Evolutionary conservation across 2,888 invertebrate genomes (phyloP).

Genomic region (Leptinotarsa rubiginosa): DNA sequence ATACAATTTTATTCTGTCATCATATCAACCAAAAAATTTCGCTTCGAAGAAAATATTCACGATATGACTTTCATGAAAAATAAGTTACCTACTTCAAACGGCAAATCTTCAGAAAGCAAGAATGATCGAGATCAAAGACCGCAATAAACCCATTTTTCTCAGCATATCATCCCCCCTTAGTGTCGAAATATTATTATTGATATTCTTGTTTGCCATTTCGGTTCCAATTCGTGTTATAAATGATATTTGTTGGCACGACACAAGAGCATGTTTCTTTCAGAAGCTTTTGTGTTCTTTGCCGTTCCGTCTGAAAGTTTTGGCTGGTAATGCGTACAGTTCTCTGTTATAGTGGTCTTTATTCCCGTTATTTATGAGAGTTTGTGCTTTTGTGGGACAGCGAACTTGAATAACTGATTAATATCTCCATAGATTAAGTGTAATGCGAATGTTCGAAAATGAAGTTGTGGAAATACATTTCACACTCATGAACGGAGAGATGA

Average conservation of each 20-base stretch:
- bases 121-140: too few relatives aligned
- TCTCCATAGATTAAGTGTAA: constrained; percentile 41
- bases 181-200: constrained; percentile 64
- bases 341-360: constrained; percentile 46
- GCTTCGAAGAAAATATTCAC: too few relatives aligned
- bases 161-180: constrained; percentile 30
- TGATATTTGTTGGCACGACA: constrained; percentile 64
- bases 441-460: constrained; percentile 31
- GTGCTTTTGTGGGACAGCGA: constrained; percentile 40
- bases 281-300: constrained; percentile 48
- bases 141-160: constrained; percentile 23
- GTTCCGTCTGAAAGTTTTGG: constrained; percentile 47
- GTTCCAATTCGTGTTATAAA: constrained; percentile 64
- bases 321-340: constrained; percentile 48
- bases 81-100: too few relatives aligned
- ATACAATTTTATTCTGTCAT: too few relatives aligned
- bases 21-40: too few relatives aligned
- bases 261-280: constrained; percentile 60
- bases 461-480: constrained; percentile 24
- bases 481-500: not conserved
- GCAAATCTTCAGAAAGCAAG: too few relatives aligned
- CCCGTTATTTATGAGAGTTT: constrained; percentile 49
- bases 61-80: too few relatives aligned
- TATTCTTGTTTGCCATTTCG: constrained; percentile 65
- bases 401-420: constrained; percentile 47